phyloP scores from a whole-genome alignment of 1,140 invertebrate species.

The Nylanderia fulva region DNA sequence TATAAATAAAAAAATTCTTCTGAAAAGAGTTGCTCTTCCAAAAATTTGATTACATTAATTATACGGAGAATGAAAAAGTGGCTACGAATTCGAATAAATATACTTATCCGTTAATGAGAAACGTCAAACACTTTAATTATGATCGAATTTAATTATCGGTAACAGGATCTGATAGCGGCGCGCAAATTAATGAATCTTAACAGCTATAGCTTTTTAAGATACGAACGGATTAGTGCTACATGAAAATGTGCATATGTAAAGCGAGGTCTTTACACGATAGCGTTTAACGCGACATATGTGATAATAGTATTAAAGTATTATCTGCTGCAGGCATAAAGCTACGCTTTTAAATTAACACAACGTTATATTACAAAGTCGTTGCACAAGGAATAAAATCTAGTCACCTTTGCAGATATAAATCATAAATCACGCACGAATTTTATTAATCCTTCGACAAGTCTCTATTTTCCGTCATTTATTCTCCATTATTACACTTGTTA shows the following conservation, averaged over 20 bases:
- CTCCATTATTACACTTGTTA: too few species aligned
- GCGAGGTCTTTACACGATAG: too few species aligned
- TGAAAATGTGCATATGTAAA: too few species aligned
- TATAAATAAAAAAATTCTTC: not conserved
- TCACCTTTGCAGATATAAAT: not conserved
- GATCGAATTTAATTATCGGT: too few species aligned
- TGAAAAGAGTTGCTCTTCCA: not conserved
- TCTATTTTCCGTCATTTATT: not conserved
- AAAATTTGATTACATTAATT: not conserved
- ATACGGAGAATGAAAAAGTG: not conserved
- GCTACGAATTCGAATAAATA: not conserved
- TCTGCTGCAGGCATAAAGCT: not conserved
- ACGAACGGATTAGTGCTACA: too few species aligned
- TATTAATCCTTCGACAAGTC: too few species aligned
- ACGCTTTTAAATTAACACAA: not conserved
- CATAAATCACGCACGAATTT: constrained; percentile 1
- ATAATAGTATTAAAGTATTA: not conserved
- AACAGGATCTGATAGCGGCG: not conserved
- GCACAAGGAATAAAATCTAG: constrained; percentile 4
- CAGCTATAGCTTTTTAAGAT: too few species aligned
- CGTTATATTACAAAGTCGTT: not conserved
- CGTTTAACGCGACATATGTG: not conserved
- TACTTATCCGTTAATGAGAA: not conserved
- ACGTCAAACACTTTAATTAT: not conserved
- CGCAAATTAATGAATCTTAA: too few species aligned